Conservation (phyloP, 2,888 invertebrate genomes). For the Apodemia duryi region DNA sequence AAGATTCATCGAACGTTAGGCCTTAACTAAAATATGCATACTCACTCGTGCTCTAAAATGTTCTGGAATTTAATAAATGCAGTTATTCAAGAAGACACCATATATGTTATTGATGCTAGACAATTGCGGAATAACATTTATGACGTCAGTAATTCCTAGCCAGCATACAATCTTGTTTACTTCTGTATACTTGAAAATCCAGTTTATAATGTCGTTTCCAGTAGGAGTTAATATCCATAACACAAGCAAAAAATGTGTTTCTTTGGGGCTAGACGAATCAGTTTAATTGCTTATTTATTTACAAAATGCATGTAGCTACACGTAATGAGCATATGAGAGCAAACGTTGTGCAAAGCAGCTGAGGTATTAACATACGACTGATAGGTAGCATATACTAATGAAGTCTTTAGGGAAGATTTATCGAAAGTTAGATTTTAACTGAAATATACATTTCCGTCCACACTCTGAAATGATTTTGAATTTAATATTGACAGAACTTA, state of each 20-base stretch:
- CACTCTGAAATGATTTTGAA: not conserved
- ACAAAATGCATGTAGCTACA: too few relatives aligned
- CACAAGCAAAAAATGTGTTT: too few relatives aligned
- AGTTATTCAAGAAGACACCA: not conserved
- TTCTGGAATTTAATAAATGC: not conserved
- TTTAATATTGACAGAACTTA: not conserved
- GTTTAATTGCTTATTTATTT: too few relatives aligned
- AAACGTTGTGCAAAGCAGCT: constrained; percentile 5
- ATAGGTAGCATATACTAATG: constrained; percentile 30
- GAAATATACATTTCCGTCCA: not conserved
- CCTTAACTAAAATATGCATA: constrained; percentile 4
- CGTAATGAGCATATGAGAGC: too few relatives aligned
- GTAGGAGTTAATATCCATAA: too few relatives aligned
- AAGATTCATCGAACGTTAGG: constrained; percentile 5
- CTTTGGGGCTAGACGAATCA: too few relatives aligned
- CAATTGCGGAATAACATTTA: too few relatives aligned
- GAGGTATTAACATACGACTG: constrained; percentile 22
- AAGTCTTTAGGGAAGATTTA: constrained; percentile 5
- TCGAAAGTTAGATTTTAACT: not conserved
- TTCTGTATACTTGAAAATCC: too few relatives aligned
- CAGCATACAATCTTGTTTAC: too few relatives aligned
- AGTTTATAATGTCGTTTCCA: too few relatives aligned
- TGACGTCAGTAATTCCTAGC: too few relatives aligned
- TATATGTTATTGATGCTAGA: too few relatives aligned
- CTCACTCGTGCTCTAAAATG: not conserved